Percentiles rank a stretch among this genome's conserved stretches.
These are phyloP conservation scores for Ameiurus melas DNA, from an alignment of 2,113 vertebrate genomes.

Conservation along the genomic window DNA sequence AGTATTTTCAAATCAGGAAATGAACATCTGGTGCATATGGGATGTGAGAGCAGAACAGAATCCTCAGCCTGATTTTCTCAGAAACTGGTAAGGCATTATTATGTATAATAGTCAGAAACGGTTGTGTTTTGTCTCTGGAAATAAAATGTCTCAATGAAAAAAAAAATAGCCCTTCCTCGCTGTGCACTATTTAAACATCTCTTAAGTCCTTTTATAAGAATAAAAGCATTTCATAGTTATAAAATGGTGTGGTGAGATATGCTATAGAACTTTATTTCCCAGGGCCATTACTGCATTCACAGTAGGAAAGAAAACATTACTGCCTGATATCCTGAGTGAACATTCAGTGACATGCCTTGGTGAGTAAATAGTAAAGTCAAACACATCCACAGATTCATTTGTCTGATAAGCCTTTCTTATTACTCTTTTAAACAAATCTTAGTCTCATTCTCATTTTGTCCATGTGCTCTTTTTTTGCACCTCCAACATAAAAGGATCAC, in stretches of 20 bases:
- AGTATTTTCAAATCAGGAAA: neutral
- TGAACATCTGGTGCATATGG: neutral
- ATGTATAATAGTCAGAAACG: neutral
- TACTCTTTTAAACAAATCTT: neutral
- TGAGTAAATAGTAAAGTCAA: constrained; percentile 40
- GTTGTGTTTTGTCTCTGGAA: neutral
- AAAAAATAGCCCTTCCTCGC: neutral
- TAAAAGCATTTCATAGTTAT: neutral
- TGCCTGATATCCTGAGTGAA: neutral
- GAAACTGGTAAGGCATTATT: neutral
- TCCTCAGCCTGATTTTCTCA: constrained; percentile 5
- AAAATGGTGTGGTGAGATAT: neutral
- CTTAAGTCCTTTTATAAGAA: neutral
- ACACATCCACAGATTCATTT: neutral
- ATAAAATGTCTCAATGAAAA: neutral
- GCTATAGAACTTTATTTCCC: constrained; percentile 11
- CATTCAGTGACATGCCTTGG: constrained; percentile 16
- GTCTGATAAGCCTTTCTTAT: neutral
- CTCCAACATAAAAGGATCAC: neutral
- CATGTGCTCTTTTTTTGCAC: neutral
- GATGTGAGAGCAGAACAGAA: constrained; percentile 36
- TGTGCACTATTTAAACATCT: neutral
- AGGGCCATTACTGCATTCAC: constrained; percentile 5
- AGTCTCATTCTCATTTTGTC: neutral
- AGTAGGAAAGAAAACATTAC: neutral